Evolutionary conservation across 2,797 vertebrate species (phyloP).

Genomic region (Champsocephalus gunnari): DNA sequence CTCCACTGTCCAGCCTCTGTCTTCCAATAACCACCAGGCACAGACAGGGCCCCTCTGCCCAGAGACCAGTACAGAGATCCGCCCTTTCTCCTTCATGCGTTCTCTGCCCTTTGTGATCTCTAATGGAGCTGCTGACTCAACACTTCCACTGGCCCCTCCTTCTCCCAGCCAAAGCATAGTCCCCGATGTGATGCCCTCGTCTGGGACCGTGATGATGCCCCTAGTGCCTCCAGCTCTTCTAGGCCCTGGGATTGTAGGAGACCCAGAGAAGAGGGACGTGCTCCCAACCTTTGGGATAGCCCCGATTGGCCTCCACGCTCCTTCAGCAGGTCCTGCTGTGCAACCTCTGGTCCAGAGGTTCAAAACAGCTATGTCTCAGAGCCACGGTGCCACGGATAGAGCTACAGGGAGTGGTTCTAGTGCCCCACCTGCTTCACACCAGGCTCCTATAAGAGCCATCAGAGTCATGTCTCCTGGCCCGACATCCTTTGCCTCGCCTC

Average conservation of each 20-base stretch:
- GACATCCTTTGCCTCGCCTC: conserved; percentile 77
- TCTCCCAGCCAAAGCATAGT: conserved; percentile 66
- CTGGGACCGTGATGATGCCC: conserved; percentile 84
- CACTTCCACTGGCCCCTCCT: conserved; percentile 71
- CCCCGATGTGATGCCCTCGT: conserved; percentile 82
- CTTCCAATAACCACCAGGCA: conserved; percentile 40
- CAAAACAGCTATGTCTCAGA: conserved; percentile 81
- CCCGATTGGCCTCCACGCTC: conserved; percentile 67
- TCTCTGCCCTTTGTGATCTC: conserved; percentile 87
- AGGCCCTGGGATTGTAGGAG: conserved; percentile 67
- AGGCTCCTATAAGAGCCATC: conserved; percentile 82
- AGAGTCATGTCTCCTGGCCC: conserved; percentile 84
- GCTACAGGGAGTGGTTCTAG: conserved; percentile 51
- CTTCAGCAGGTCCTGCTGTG: conserved; percentile 79
- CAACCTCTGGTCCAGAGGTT: conserved; percentile 89
- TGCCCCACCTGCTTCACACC: conserved; percentile 59
- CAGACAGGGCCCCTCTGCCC: conserved; percentile 60
- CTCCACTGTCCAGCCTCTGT: conserved; percentile 46
- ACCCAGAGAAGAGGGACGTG: conserved; percentile 87
- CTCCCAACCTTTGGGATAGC: conserved; percentile 85
- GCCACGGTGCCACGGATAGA: conserved; percentile 69
- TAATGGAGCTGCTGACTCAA: conserved; percentile 82
- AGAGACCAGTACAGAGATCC: conserved; percentile 78
- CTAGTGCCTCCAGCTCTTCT: conserved; percentile 74
- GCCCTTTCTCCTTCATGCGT: conserved; percentile 86